Conservation (phyloP, 2,888 invertebrate genomes). For the Acanthosepion esculentum region DNA sequence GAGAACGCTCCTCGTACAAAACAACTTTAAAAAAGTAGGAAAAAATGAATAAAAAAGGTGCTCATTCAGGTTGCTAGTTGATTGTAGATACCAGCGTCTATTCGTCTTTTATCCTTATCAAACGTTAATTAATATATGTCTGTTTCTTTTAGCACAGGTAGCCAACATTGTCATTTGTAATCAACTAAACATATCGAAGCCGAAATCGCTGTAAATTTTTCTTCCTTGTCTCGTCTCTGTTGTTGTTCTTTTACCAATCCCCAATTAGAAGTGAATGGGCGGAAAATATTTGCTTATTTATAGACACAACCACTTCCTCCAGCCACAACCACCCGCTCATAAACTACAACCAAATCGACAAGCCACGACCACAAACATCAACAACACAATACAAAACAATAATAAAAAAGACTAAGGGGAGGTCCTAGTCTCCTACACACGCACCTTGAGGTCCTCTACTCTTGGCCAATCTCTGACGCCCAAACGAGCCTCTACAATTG, state of each 20-base stretch:
- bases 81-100: background rate
- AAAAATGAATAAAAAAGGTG: background rate
- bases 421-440: background rate
- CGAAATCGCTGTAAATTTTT: background rate
- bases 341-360: background rate
- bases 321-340: background rate
- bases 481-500: background rate
- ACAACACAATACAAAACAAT: background rate
- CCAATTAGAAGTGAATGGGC: background rate
- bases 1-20: background rate
- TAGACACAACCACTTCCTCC: background rate
- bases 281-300: background rate
- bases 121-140: no score
- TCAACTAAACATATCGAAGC: background rate
- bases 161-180: background rate
- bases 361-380: constrained; percentile 36
- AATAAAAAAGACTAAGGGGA: background rate
- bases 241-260: background rate
- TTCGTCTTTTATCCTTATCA: background rate
- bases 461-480: constrained; percentile 15
- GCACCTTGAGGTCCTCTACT: background rate
- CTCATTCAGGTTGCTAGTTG: background rate
- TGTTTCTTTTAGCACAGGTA: background rate
- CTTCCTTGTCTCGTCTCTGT: background rate
- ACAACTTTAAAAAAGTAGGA: background rate